These are phyloP conservation scores for Rhyacophila evoluta DNA, from an alignment of 2,888 invertebrate genomes.

Conservation along the genomic window DNA sequence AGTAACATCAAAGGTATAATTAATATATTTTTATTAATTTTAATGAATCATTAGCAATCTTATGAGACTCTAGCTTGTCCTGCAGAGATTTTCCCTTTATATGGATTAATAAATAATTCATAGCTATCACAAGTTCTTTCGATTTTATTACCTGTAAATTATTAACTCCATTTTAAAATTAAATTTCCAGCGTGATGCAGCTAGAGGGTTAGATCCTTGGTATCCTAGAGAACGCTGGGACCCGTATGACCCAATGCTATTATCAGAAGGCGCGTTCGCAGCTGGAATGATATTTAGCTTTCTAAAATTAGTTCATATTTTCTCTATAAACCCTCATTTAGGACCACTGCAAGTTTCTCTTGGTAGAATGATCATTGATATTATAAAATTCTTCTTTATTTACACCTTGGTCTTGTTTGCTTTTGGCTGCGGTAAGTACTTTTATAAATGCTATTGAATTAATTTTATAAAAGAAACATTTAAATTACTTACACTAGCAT, in stretches of 20 bases:
- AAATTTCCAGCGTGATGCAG: slow-evolving; percentile 74
- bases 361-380: slow-evolving; percentile 94
- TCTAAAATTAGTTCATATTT: slow-evolving; percentile 95
- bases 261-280: slow-evolving; percentile 94
- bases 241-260: slow-evolving; percentile 93
- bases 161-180: too few relatives aligned
- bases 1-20: too few relatives aligned
- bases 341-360: slow-evolving; percentile 94
- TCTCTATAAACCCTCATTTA: slow-evolving; percentile 96
- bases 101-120: too few relatives aligned
- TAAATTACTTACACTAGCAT: neutral
- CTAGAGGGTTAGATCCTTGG: slow-evolving; percentile 81
- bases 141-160: too few relatives aligned
- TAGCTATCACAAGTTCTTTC: too few relatives aligned
- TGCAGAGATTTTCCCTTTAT: too few relatives aligned
- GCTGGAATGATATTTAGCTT: slow-evolving; percentile 98
- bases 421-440: slow-evolving; percentile 91
- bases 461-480: neutral
- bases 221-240: slow-evolving; percentile 93
- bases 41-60: too few relatives aligned
- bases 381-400: slow-evolving; percentile 96
- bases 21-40: too few relatives aligned
- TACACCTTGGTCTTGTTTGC: slow-evolving; percentile 93
- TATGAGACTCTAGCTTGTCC: too few relatives aligned
- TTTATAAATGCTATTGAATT: too few relatives aligned